Evolutionary conservation across 2,888 invertebrate genomes (phyloP).

Genomic region (Ochropacha duplaris): DNA sequence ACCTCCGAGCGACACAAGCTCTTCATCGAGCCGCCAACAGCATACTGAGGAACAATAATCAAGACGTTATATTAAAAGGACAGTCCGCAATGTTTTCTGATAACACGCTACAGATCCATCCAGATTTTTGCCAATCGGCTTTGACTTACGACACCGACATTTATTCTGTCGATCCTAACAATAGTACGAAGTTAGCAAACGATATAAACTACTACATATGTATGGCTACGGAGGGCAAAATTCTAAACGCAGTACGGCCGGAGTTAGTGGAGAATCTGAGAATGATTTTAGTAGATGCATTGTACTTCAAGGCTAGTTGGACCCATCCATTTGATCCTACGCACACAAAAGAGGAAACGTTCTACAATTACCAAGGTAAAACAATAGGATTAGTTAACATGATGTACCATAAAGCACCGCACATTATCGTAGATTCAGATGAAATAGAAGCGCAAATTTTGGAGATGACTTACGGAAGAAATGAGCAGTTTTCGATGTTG

Average conservation of each 20-base stretch:
- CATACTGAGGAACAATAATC: conserved; percentile 49
- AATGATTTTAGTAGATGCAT: conserved; percentile 85
- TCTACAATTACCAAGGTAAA: conserved; percentile 83
- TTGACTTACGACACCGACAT: conserved; percentile 78
- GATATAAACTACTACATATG: conserved; percentile 87
- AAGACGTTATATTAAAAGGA: conserved; percentile 59
- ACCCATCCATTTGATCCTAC: conserved; percentile 84
- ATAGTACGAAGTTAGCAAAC: conserved; percentile 72
- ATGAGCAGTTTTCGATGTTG: conserved; percentile 85
- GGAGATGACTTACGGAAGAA: conserved; percentile 87
- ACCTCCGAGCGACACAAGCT: conserved; percentile 58
- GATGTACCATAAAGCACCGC: conserved; percentile 87
- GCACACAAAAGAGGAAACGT: conserved; percentile 79
- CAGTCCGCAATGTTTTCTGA: conserved; percentile 66
- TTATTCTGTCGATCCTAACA: conserved; percentile 80
- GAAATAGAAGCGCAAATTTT: conserved; percentile 84
- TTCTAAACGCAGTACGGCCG: conserved; percentile 84
- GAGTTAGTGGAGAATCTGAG: conserved; percentile 64
- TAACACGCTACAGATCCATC: conserved; percentile 54
- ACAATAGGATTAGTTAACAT: conserved; percentile 85
- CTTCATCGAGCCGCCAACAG: conserved; percentile 56
- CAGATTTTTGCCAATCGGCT: conserved; percentile 69
- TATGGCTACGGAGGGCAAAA: conserved; percentile 86
- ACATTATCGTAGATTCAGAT: conserved; percentile 77
- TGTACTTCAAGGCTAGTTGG: conserved; percentile 90